Base-by-base conservation (phyloP, 2,797 vertebrate genomes). In the Paramormyrops hopkinsi region DNA sequence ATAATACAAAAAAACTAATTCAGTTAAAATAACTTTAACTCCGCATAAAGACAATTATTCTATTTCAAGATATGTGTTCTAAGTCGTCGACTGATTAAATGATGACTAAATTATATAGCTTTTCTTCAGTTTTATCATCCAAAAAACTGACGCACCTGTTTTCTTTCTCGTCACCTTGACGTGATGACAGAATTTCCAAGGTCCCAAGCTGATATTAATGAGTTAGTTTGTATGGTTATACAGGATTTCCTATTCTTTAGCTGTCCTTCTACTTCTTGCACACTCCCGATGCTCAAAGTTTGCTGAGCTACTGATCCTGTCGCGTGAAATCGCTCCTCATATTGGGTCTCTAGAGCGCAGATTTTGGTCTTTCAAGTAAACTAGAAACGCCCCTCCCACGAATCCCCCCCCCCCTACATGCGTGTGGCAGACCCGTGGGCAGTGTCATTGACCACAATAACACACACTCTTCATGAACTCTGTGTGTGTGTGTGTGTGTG, bases 391-490 rank as follows among this genome's bases (percentile, higher is more conserved):
- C 92, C 94, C 96, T 92, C 96, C 96, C 91, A 89, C 91, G 12
- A 17, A 87, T 29, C 90, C 91, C 93, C 93, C 94, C 44, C 44
- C 89, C 86, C 90, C 41, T 92, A 91, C 29, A 93, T 90, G 92
- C 95, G 95, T 95, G 96, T 96, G 96, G 94, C 95, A 92, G 94
- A 93, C 96, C 95, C 95, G 95, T 96, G 96, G 94, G 95, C 91
- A 92, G 94, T 94, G 94, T 92, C 88, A 87, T 50, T 54, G 91
- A 88, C 73, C 83, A 88, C 88, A 89, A 87, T 88, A 92, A 89
- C 90, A 84, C 88, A 88, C 88, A 90, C 89, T 90, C 86, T 25
- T 62, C 19, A 12, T 88, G 62, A 82, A 76, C n/a, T 9, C 65
- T 76, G 73, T 91, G 69, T 92, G 88, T 88, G 73, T 88, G 86